Percentiles rank a stretch among this genome's conserved stretches.
phyloP scores from a whole-genome alignment of 2,113 vertebrate genomes.

The Pituophis catenifer region DNA sequence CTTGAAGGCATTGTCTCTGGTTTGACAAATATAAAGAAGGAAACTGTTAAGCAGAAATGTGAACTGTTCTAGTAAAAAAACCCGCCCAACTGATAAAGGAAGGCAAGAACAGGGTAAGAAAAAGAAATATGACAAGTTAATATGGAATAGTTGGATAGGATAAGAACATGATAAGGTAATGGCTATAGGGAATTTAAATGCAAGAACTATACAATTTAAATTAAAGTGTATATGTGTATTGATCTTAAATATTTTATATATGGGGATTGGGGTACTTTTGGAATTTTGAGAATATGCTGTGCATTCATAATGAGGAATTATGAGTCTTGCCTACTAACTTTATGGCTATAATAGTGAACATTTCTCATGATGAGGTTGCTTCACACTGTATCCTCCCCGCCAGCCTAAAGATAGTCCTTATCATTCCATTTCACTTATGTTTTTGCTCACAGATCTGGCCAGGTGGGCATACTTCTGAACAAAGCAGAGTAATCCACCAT shows the following conservation, averaged over 20 bases:
- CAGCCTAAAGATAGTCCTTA: neutral
- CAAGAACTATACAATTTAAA: neutral
- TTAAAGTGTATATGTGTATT: neutral
- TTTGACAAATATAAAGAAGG: neutral
- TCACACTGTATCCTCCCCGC: neutral
- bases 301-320: neutral
- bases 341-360: neutral
- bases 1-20: neutral
- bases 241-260: neutral
- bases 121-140: neutral
- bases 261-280: neutral
- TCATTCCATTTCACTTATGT: neutral
- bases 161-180: neutral
- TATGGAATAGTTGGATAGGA: neutral
- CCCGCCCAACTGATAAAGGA: neutral
- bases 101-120: neutral
- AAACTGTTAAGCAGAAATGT: neutral
- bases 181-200: neutral
- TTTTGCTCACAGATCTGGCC: neutral
- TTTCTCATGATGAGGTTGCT: neutral
- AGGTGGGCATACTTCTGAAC: neutral
- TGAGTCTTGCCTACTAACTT: neutral
- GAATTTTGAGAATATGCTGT: neutral
- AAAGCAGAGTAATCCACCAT: neutral
- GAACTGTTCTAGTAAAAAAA: neutral